These are phyloP conservation scores for Cryptotis parvus DNA, from an alignment of 2,113 vertebrate genomes.

Conservation along the genomic window DNA sequence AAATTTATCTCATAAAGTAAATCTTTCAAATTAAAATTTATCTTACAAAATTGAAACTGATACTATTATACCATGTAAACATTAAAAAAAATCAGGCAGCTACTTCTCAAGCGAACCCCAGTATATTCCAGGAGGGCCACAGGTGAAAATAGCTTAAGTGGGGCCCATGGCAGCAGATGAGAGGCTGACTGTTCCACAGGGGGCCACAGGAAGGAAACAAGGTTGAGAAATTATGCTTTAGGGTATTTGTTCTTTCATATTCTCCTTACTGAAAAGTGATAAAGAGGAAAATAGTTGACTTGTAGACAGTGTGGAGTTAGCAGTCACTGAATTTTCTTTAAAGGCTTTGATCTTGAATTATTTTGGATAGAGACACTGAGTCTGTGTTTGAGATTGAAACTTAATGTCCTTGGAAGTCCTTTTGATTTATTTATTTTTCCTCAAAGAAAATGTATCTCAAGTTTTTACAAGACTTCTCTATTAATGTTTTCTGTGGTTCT, in stretches of 20 bases:
- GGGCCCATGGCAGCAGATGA: too few relatives aligned
- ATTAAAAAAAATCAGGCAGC: background rate
- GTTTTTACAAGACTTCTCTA: slow-evolving; percentile 30
- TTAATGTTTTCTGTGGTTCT: slow-evolving; percentile 20
- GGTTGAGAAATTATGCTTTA: background rate
- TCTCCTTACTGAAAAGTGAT: slow-evolving; percentile 23
- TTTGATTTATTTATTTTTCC: slow-evolving; percentile 54
- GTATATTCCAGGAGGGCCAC: too few relatives aligned
- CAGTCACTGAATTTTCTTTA: slow-evolving; percentile 48
- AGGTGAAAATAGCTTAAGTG: too few relatives aligned
- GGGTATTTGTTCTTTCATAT: background rate
- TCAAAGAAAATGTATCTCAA: slow-evolving; percentile 30
- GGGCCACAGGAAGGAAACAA: too few relatives aligned
- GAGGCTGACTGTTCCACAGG: too few relatives aligned
- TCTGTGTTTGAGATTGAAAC: slow-evolving; percentile 46
- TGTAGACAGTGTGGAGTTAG: slow-evolving; percentile 18
- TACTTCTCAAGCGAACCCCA: too few relatives aligned
- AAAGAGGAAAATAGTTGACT: background rate
- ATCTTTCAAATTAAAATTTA: slow-evolving; percentile 48
- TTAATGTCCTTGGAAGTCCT: slow-evolving; percentile 60
- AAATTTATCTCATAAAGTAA: slow-evolving; percentile 1
- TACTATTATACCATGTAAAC: background rate
- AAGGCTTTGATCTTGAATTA: slow-evolving; percentile 58
- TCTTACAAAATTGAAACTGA: slow-evolving; percentile 40
- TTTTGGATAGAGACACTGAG: slow-evolving; percentile 42